Conservation (phyloP, 2,113 vertebrate genomes). For the Salminus brasiliensis region DNA sequence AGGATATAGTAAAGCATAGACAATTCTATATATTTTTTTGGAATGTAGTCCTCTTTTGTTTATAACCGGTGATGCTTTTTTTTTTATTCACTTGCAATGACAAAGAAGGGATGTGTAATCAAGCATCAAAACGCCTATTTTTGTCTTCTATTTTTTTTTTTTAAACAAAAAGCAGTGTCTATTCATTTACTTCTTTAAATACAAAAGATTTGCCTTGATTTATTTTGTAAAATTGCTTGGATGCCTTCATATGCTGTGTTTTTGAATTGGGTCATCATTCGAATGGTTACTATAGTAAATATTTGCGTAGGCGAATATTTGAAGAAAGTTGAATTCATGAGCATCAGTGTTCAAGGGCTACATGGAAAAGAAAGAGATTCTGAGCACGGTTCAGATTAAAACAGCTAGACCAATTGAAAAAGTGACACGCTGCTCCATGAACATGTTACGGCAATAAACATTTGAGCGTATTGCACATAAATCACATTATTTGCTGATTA, state of each 20-base stretch:
- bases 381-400: background rate
- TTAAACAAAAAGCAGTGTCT: slow-evolving; percentile 24
- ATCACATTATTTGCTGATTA: slow-evolving; percentile 59
- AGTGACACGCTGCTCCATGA: slow-evolving; percentile 12
- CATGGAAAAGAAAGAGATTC: background rate
- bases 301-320: slow-evolving; percentile 25
- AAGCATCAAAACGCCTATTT: slow-evolving; percentile 20
- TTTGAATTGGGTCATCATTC: slow-evolving; percentile 19
- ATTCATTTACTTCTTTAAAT: slow-evolving; percentile 36
- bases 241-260: slow-evolving; percentile 56
- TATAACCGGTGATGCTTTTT: slow-evolving; percentile 37
- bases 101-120: slow-evolving; percentile 43
- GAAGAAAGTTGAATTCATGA: slow-evolving; percentile 44
- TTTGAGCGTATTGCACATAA: slow-evolving; percentile 36
- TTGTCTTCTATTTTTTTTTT: slow-evolving; percentile 16
- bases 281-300: slow-evolving; percentile 19
- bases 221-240: slow-evolving; percentile 38
- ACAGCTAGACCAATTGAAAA: too few relatives aligned
- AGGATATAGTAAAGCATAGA: slow-evolving; percentile 22
- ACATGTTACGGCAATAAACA: slow-evolving; percentile 68
- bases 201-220: slow-evolving; percentile 59
- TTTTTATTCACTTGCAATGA: slow-evolving; percentile 31
- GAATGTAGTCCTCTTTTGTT: slow-evolving; percentile 45
- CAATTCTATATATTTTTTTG: slow-evolving; percentile 13
- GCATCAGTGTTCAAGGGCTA: slow-evolving; percentile 44